Base-by-base conservation (phyloP, 2,888 invertebrate genomes). In the Parasteatoda lunata region DNA sequence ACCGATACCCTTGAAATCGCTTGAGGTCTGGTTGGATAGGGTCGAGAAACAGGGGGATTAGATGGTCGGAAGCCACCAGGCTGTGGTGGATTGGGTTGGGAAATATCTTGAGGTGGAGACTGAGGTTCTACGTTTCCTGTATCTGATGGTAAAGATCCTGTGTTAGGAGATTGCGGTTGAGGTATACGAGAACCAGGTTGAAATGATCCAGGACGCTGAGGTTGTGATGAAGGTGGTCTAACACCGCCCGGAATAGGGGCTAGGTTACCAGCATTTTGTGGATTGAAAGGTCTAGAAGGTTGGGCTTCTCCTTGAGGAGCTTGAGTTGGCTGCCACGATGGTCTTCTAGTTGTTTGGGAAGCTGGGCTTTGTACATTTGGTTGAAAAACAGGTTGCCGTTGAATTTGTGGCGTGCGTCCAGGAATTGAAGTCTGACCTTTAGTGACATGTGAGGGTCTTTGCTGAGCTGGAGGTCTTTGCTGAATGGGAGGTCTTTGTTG, bases 271-370 rank as follows among this genome's bases (percentile, higher is more conserved):
- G 66, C 48, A 54, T 75, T 66, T 49, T 52, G 49, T 3, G 65
- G 68, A 15, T 45, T 30, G 15, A 64, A 15, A 30, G 30, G 65
- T 13, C 47, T 49, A 48, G 59, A 30, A 30, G 47, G 69, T n/a
- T 65, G 45, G 15, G 71, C 51, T 5, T 48, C 8, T 0, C 51
- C 66, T 72, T 77, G 77, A 9, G 83, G 77, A n/a, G 5, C 5
- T 5, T 77, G 77, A 6, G 83, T 72, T 45, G 76, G 64, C 30
- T 78, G 78, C 84, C 84, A 84, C 13, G 77, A 66, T n/a, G 64
- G 84, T 30, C 68, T 66, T n/a, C 68, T 51, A n/a, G 84, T 72
- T 7, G 73, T 30, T 45, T 73, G 73, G 6, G 47, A 47, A 69
- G n/a, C 15, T 9, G 54, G 52, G 6, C 54, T 15, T 13, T 11